Conservation (phyloP, 1,140 invertebrate species). For the Platorchestia sp. region DNA sequence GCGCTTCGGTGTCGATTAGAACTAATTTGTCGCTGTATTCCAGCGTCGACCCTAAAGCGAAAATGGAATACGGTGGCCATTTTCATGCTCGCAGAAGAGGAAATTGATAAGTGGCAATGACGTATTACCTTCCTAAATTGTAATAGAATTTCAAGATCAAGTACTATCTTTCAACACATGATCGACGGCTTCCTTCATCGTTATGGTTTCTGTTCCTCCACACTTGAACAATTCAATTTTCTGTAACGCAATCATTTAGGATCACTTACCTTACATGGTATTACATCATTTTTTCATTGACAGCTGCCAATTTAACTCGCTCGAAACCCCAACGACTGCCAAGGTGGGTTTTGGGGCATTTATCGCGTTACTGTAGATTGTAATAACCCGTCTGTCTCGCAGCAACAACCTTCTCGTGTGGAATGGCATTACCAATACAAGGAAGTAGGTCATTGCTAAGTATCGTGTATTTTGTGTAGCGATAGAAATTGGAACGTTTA, state of each 20-base stretch:
- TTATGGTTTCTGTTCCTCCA: neutral
- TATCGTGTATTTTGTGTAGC: neutral
- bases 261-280: neutral
- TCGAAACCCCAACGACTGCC: neutral
- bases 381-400: neutral
- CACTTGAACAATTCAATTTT: neutral
- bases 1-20: neutral
- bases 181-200: neutral
- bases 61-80: constrained; percentile 4
- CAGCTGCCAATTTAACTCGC: neutral
- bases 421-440: neutral
- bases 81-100: neutral
- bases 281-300: constrained; percentile 2
- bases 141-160: neutral
- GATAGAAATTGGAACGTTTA: neutral
- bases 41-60: neutral
- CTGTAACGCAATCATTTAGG: constrained; percentile 1
- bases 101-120: constrained; percentile 18
- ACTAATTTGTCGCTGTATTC: neutral
- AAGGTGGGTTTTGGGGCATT: neutral
- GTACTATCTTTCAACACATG: neutral
- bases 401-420: neutral
- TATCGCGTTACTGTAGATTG: neutral
- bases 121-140: constrained; percentile 12
- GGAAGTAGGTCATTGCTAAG: neutral